phyloP scores from a whole-genome alignment of 2,113 vertebrate genomes.

The Cephalophus harveyi region DNA sequence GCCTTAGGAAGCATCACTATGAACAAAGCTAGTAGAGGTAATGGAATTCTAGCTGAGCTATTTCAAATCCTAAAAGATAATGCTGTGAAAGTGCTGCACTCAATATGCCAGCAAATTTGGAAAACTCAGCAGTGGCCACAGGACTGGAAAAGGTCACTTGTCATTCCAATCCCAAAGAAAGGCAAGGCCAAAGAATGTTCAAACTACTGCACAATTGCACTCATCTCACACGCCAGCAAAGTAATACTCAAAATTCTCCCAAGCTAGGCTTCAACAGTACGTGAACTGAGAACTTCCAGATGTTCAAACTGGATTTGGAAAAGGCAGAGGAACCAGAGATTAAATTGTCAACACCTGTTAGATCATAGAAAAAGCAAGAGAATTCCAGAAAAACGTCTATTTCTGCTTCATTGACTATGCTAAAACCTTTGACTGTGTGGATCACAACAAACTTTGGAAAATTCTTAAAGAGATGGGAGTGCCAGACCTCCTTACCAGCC shows the following conservation, averaged over 20 bases:
- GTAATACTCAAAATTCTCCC: not conserved
- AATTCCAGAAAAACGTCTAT: not conserved
- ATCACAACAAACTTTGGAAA: not conserved
- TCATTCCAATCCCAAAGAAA: not conserved
- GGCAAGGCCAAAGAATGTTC: not conserved
- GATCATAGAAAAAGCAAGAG: not conserved
- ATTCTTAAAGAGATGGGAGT: not conserved
- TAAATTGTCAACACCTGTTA: not conserved
- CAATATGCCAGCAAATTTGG: not conserved
- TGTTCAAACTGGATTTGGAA: not conserved
- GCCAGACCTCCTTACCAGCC: not conserved
- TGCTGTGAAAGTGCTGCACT: not conserved
- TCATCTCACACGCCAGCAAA: not conserved
- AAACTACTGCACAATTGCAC: not conserved
- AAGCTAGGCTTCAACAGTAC: not conserved
- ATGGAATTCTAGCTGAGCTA: not conserved
- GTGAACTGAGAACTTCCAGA: not conserved
- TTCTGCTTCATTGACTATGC: not conserved
- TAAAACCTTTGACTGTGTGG: not conserved
- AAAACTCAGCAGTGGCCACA: not conserved
- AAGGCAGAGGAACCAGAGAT: not conserved
- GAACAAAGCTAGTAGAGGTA: not conserved
- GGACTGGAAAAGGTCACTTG: not conserved
- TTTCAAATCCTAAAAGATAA: not conserved
- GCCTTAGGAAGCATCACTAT: not conserved